Evolutionary conservation across 2,888 invertebrate species (phyloP).

Genomic region (Electrophaes corylata): DNA sequence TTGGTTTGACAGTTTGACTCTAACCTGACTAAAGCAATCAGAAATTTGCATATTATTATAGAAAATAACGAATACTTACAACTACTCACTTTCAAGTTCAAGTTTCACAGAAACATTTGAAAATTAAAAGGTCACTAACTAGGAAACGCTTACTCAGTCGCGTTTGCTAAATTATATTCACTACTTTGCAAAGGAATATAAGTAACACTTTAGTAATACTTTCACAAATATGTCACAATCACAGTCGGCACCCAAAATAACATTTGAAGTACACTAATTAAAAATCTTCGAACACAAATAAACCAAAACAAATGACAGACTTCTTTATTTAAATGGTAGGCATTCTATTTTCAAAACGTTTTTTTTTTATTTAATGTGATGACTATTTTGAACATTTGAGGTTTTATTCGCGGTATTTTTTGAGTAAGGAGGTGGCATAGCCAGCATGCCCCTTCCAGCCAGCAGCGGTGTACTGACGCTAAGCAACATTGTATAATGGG

Average conservation of each 20-base stretch:
- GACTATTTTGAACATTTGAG: slow-evolving; percentile 29
- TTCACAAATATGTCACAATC: slow-evolving; percentile 44
- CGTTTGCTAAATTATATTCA: neutral
- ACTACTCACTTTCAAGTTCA: neutral
- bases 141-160: neutral
- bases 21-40: slow-evolving; percentile 30
- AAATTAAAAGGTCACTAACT: neutral
- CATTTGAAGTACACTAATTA: slow-evolving; percentile 36
- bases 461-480: slow-evolving; percentile 68
- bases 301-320: slow-evolving; percentile 25
- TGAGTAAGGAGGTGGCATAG: slow-evolving; percentile 44
- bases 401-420: slow-evolving; percentile 39
- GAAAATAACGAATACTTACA: neutral
- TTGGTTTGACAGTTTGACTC: slow-evolving; percentile 60
- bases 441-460: slow-evolving; percentile 65
- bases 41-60: slow-evolving; percentile 16
- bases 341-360: slow-evolving; percentile 43
- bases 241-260: slow-evolving; percentile 40
- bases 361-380: neutral
- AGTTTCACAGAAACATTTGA: neutral
- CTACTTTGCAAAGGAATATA: neutral
- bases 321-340: slow-evolving; percentile 21
- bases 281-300: slow-evolving; percentile 27
- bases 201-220: slow-evolving; percentile 36
- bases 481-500: slow-evolving; percentile 76